These are phyloP conservation scores for Microcebus griseorufus DNA, from an alignment of 2,113 vertebrate genomes.

Conservation along the genomic window DNA sequence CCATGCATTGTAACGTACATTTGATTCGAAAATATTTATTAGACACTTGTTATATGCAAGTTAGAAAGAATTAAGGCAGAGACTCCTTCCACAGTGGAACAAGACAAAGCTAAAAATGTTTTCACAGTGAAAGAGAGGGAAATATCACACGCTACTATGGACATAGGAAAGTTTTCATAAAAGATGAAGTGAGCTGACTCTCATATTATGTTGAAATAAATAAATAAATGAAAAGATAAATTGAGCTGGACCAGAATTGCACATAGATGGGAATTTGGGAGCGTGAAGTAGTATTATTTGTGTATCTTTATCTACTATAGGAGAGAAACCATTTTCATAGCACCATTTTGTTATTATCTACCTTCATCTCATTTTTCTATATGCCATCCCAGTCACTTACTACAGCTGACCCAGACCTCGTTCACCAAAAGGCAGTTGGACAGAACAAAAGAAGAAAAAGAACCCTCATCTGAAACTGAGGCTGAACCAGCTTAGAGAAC, in stretches of 20 bases:
- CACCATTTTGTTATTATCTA: background rate
- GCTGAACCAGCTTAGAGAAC: background rate
- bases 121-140: background rate
- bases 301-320: background rate
- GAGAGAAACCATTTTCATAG: background rate
- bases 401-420: background rate
- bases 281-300: background rate
- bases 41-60: background rate
- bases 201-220: too few species aligned
- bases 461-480: background rate
- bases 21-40: background rate
- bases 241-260: background rate
- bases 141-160: background rate
- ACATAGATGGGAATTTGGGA: background rate
- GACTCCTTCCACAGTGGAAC: background rate
- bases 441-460: background rate
- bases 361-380: background rate
- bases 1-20: background rate
- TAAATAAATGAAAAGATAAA: too few species aligned
- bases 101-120: background rate
- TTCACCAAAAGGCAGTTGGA: background rate
- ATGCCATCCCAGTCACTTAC: background rate
- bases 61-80: background rate
- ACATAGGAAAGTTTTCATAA: background rate
- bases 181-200: too few species aligned